These are phyloP conservation scores for Diploscapter pachys DNA, from an alignment of 1,140 invertebrate species.

Conservation along the genomic window DNA sequence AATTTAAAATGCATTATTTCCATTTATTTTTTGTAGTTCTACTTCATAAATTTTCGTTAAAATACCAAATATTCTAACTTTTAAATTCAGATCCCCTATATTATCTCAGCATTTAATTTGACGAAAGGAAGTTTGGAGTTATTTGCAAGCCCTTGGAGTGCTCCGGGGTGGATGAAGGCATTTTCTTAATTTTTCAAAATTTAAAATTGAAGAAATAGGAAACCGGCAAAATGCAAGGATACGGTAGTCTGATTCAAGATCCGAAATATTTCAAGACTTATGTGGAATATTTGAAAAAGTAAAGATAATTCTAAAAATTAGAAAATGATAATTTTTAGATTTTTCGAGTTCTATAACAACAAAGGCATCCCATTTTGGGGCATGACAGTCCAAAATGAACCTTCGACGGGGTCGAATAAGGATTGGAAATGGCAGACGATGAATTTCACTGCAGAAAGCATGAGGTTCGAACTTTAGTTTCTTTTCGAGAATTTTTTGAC, in stretches of 20 bases:
- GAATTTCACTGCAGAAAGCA: constrained; percentile 67
- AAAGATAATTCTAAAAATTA: not conserved
- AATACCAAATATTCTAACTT: too few relatives aligned
- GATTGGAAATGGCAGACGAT: constrained; percentile 70
- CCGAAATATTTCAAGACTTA: constrained; percentile 72
- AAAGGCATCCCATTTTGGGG: constrained; percentile 67
- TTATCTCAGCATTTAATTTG: constrained; percentile 64
- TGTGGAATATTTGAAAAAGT: constrained; percentile 76
- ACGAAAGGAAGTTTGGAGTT: constrained; percentile 62
- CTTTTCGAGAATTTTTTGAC: constrained; percentile 26
- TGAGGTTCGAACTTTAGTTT: constrained; percentile 4
- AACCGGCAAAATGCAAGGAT: constrained; percentile 66
- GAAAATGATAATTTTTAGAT: constrained; percentile 59
- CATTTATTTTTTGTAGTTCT: too few relatives aligned
- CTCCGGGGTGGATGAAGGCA: constrained; percentile 86
- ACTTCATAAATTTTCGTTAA: too few relatives aligned
- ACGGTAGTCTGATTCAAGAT: constrained; percentile 65
- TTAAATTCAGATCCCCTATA: constrained; percentile 63
- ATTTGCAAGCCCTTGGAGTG: constrained; percentile 73
- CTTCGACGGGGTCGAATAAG: constrained; percentile 56
- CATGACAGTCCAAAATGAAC: constrained; percentile 69
- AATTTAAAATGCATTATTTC: too few relatives aligned
- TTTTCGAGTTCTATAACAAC: constrained; percentile 66
- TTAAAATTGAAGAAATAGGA: too few relatives aligned
- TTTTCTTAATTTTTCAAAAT: too few relatives aligned